Base-by-base conservation (phyloP, 1,140 invertebrate genomes). In the Heliconius hewitsoni region DNA sequence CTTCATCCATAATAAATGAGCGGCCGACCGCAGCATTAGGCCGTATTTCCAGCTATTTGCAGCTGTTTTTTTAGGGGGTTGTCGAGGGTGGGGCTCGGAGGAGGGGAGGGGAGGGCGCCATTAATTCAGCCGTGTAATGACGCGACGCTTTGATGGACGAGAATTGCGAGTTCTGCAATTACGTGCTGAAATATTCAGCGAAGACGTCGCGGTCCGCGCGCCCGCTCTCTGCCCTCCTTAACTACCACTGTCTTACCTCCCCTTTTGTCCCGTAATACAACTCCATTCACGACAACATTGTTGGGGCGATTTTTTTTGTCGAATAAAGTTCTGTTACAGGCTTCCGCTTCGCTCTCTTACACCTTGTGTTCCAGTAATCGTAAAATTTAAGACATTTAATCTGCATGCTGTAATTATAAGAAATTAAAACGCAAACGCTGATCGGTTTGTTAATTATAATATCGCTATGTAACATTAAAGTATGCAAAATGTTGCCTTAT, bases 1-100 rank as follows among this genome's bases (percentile, higher is more conserved):
- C 79, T 84, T 80, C 84, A 87, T 90, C 87, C 87, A 89, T 90
- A 89, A 89, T 90, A 85, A 87, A 90, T 84, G 88, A 90, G 87
- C 83, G 87, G 87, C 77, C 84, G 83, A 85, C 87, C 84, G 83
- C 83, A 86, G 80, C 82, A 80, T 86, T 86, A 85, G 81, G 82
- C 73, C 73, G 80, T 76, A 78, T 81, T 86, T 86, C 83, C 77
- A 74, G 85, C 83, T 85, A 84, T 83, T 84, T 83, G 78, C 79
- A 83, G 84, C 74, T 82, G 86, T 87, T 85, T 71, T 84, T 84
- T 81, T 75, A 30, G 13, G 60, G 60, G 60, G 60, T 66, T 27
- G 27, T 66, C 13, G 74, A 71, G 66, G 78, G 70, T 13, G 70
- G 77, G 73, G 16, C 72, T n/a, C 52, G 71, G 71, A 23, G 79